phyloP scores from a whole-genome alignment of 2,797 vertebrate species.

The Scolopax bukidnonensis region DNA sequence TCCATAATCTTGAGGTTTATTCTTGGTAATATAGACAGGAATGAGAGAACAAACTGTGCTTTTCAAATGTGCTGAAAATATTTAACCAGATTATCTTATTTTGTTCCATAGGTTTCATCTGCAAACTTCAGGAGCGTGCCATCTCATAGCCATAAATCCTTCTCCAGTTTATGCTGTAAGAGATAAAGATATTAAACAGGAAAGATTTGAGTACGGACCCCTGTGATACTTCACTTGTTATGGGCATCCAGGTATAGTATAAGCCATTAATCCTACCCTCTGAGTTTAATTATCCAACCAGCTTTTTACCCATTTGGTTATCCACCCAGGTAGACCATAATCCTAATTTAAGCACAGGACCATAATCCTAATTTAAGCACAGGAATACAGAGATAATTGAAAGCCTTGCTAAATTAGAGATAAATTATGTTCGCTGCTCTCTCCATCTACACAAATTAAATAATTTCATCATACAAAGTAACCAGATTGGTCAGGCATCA shows the following conservation, averaged over 20 bases:
- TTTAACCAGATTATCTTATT: neutral
- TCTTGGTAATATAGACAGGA: neutral
- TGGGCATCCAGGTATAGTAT: neutral
- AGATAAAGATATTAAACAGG: neutral
- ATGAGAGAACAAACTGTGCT: neutral
- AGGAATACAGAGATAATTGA: neutral
- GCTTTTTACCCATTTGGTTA: neutral
- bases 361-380: neutral
- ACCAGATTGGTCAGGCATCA: neutral
- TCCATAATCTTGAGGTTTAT: neutral
- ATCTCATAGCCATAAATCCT: neutral
- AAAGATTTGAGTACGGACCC: rapidly evolving
- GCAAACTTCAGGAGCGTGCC: neutral
- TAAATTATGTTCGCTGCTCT: neutral
- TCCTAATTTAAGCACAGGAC: neutral
- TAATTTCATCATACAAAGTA: neutral
- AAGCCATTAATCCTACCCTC: neutral
- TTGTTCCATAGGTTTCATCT: neutral
- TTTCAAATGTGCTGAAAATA: neutral
- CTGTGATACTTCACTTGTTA: neutral
- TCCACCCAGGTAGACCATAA: neutral
- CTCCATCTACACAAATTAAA: neutral
- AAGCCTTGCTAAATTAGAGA: neutral
- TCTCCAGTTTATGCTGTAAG: neutral
- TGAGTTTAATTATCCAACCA: neutral